These are phyloP conservation scores for Zhengitettix transpicula DNA, from an alignment of 2,888 invertebrate genomes.

Conservation along the genomic window DNA sequence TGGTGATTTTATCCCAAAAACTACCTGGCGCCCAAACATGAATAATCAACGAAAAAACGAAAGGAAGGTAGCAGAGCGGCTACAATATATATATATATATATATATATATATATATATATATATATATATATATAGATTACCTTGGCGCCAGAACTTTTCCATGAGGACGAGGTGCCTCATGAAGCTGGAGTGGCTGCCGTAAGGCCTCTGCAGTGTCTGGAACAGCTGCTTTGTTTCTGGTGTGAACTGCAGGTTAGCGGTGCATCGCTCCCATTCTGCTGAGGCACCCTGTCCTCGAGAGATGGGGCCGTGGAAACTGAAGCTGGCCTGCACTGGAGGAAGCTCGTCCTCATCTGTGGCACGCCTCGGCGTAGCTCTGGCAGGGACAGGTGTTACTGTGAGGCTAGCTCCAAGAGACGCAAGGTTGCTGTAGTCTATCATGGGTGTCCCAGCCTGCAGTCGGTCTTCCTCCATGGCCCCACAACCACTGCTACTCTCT, in stretches of 20 bases:
- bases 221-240: slow-evolving; percentile 66
- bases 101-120: background rate
- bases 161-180: slow-evolving; percentile 60
- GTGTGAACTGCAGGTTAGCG: slow-evolving; percentile 63
- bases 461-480: background rate
- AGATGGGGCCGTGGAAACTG: slow-evolving; percentile 34
- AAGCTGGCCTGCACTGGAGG: slow-evolving; percentile 45
- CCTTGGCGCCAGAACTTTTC: slow-evolving; percentile 58
- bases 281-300: background rate
- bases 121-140: background rate
- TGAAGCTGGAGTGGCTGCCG: slow-evolving; percentile 72
- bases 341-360: background rate
- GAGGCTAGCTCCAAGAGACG: background rate
- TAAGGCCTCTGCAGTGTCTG: slow-evolving; percentile 70
- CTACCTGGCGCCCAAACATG: no score
- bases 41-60: no score
- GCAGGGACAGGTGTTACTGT: background rate
- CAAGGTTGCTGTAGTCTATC: slow-evolving; percentile 8
- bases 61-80: no score
- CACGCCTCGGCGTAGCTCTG: background rate
- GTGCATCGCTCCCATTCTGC: slow-evolving; percentile 75
- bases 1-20: no score
- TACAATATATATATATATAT: no score
- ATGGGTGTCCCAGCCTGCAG: slow-evolving; percentile 6
- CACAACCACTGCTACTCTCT: background rate